A percentile compares a stretch with the other conserved stretches of the same genome.
Conservation (phyloP, 2,888 invertebrate genomes). For the Osedax fenrisi region DNA sequence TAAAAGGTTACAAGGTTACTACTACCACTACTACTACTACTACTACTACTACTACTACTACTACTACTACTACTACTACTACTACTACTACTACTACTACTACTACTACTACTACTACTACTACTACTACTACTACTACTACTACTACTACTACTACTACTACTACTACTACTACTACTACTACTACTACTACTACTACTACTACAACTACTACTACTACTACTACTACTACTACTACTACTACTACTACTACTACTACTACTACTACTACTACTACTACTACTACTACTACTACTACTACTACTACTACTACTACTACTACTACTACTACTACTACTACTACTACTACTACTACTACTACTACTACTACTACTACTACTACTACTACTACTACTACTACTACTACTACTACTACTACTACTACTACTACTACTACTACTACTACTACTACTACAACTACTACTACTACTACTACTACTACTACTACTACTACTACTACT, state of each 20-base stretch:
- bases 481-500: conserved; percentile 62
- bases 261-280: conserved; percentile 34
- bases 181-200: conserved; percentile 31
- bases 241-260: conserved; percentile 33
- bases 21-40: conserved; percentile 54
- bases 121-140: conserved; percentile 33
- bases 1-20: too few species aligned
- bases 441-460: background rate
- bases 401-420: background rate
- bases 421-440: background rate
- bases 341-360: background rate
- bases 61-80: conserved; percentile 67
- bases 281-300: conserved; percentile 28
- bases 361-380: background rate
- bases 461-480: background rate
- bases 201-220: conserved; percentile 33
- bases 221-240: conserved; percentile 34
- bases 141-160: conserved; percentile 34
- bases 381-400: conserved; percentile 1
- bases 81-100: conserved; percentile 69
- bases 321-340: background rate
- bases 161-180: conserved; percentile 33
- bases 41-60: conserved; percentile 71
- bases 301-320: background rate
- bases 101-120: background rate